Conservation (phyloP, 2,888 invertebrate species). For the Hesperia comma region DNA sequence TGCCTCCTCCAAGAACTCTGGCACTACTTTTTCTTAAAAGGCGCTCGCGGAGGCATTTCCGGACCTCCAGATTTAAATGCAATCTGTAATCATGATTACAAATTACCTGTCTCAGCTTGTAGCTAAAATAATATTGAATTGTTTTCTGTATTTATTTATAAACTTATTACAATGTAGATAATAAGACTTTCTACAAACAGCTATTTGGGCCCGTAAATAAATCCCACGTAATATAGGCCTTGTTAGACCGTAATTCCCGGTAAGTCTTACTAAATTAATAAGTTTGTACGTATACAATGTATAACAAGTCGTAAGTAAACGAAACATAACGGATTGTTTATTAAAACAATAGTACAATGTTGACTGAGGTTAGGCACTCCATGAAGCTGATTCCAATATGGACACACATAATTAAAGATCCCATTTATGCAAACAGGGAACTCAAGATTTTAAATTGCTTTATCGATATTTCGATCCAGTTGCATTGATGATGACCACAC, state of each 20-base stretch:
- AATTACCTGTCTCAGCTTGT: no score
- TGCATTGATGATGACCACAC: no score
- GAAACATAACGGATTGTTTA: slow-evolving; percentile 26
- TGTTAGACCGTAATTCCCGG: not conserved
- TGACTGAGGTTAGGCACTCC: slow-evolving; percentile 4
- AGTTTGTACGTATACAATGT: slow-evolving; percentile 30
- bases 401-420: not conserved
- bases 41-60: no score
- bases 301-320: slow-evolving; percentile 24
- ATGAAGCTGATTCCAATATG: not conserved
- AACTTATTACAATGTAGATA: not conserved
- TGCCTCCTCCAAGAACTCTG: no score
- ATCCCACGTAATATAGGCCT: not conserved
- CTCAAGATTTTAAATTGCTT: no score
- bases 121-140: no score
- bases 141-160: no score
- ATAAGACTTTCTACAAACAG: not conserved
- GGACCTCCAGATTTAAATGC: no score
- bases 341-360: slow-evolving; percentile 33
- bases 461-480: no score
- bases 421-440: no score
- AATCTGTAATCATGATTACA: no score
- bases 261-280: slow-evolving; percentile 27
- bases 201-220: slow-evolving; percentile 1
- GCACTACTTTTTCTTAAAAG: no score